Base-by-base conservation (phyloP, 2,113 vertebrate species). In the Esox niger region DNA sequence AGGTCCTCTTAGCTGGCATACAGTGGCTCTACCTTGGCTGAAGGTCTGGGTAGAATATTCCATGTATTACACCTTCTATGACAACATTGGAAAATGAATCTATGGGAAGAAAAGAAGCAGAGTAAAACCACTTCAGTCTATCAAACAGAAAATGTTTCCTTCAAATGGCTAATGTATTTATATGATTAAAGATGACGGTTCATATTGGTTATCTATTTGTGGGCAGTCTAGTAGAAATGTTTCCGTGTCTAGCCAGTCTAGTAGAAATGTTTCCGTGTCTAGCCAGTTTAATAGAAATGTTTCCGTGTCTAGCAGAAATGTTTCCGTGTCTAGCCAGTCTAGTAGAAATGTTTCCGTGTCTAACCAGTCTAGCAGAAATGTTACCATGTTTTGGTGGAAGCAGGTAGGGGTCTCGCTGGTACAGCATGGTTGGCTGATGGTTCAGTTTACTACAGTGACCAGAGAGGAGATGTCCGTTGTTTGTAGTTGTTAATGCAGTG, bases 381-480 rank as follows among this genome's bases (percentile, higher is more conserved):
- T 93, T 95, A 98, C 97, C 96, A 25, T 94, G 93, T 80, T 93
- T 91, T 87, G 92, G 85, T 71, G 96, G 94, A 87, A 98, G 93
- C 91, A 97, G 90, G 83, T 95, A 99, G 78, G 96, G 97, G 91
- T 99, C 97, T 91, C 96, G 94, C 81, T 95, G 94, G 91, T 95
- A 98, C 85, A 97, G 90, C 87, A 98, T 85, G 79, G 95, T 93
- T 1, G 97, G 97, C 91, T 99, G 97, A 90, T 99, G 97, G 88
- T 94, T 96, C 87, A 99, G 96, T 94, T 95, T 99, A 90, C 97
- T 98, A 87, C 80, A 92, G 91, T 91, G 86, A 80, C 84, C 88
- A 88, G 91, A 91, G 83, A 92, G 71, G 69, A 83, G 90, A 87
- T 8, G 7, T n/a, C n/a, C n/a, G n/a, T n/a, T n/a, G n/a, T n/a